Conservation (phyloP, 2,113 vertebrate species). For the Gallinago undulata region DNA sequence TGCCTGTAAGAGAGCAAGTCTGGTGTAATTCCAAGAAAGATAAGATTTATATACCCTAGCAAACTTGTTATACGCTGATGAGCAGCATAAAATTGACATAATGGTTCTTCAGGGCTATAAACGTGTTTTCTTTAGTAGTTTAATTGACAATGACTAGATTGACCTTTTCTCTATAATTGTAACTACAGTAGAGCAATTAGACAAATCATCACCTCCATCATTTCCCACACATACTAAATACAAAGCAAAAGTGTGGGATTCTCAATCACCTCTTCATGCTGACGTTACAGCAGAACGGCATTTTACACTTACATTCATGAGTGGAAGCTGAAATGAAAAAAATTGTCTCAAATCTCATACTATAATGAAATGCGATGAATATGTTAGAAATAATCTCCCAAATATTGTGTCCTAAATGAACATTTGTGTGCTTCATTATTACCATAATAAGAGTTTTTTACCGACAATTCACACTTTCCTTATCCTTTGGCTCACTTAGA, state of each 20-base stretch:
- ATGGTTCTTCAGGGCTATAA: slow-evolving; percentile 66
- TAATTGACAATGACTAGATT: slow-evolving; percentile 75
- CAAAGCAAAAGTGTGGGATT: slow-evolving; percentile 1
- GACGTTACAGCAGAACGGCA: not conserved
- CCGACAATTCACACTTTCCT: not conserved
- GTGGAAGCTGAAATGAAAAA: not conserved
- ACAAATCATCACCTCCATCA: slow-evolving; percentile 31
- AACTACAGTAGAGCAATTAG: slow-evolving; percentile 70
- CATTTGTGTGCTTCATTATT: not conserved
- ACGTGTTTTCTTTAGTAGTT: slow-evolving; percentile 60
- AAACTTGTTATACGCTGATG: slow-evolving; percentile 56
- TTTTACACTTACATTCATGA: not conserved
- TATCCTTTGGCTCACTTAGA: not conserved
- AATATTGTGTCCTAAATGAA: not conserved
- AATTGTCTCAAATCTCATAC: not conserved
- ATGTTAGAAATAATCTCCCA: not conserved
- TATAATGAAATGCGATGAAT: not conserved
- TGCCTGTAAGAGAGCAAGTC: slow-evolving; percentile 39
- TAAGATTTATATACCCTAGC: slow-evolving; percentile 62
- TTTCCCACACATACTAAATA: slow-evolving; percentile 41
- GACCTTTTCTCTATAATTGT: slow-evolving; percentile 76
- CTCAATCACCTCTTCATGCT: slow-evolving; percentile 15
- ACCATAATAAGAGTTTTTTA: not conserved
- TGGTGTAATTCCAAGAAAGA: slow-evolving; percentile 46
- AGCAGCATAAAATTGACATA: slow-evolving; percentile 71